Conservation (phyloP, 2,797 vertebrate genomes). For the Furcifer pardalis region DNA sequence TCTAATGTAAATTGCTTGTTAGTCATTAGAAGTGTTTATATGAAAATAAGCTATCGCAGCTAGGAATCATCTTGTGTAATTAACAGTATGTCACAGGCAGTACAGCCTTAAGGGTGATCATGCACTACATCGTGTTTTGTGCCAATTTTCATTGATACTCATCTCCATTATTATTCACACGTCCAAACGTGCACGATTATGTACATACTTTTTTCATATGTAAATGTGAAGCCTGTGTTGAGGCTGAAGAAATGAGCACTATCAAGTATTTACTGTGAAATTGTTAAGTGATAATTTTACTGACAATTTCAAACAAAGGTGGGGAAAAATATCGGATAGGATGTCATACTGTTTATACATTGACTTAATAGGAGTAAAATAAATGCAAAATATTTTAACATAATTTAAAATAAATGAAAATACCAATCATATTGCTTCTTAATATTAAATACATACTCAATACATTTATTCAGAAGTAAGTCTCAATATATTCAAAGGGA, state of each 20-base stretch:
- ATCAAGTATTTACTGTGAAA: neutral
- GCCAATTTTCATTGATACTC: slow-evolving; percentile 48
- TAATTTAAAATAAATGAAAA: too few species aligned
- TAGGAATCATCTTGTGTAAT: slow-evolving; percentile 18
- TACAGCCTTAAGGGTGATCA: slow-evolving; percentile 11
- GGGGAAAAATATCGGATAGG: neutral
- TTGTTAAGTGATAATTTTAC: neutral
- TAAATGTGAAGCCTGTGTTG: neutral
- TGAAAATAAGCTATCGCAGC: slow-evolving; percentile 15
- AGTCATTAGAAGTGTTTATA: slow-evolving; percentile 19
- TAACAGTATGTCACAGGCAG: neutral
- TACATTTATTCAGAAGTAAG: too few species aligned
- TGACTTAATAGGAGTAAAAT: too few species aligned
- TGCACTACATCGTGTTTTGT: slow-evolving; percentile 26
- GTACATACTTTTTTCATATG: slow-evolving; percentile 37
- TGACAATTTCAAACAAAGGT: neutral
- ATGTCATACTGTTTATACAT: neutral
- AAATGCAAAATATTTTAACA: too few species aligned
- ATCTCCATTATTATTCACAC: slow-evolving; percentile 47
- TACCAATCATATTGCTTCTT: too few species aligned
- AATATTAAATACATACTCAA: too few species aligned
- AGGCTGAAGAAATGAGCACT: neutral
- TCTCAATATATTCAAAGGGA: too few species aligned
- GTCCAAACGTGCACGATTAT: slow-evolving; percentile 52
- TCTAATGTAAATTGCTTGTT: neutral